These are phyloP conservation scores for Mallateleia sp. DNA, from an alignment of 2,888 invertebrate genomes.

Conservation along the genomic window DNA sequence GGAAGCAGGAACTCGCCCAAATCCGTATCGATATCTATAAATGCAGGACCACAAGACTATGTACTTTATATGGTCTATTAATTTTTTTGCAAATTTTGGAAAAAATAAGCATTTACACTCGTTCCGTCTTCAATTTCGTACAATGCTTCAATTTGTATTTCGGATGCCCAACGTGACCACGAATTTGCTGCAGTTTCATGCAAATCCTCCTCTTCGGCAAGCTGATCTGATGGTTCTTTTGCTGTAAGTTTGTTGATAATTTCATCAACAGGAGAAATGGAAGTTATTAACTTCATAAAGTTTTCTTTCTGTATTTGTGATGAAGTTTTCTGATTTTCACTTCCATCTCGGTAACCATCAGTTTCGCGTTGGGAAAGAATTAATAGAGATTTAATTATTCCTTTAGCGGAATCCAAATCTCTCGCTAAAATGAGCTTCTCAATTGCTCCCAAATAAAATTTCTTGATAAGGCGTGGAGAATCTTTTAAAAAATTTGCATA, in stretches of 20 bases:
- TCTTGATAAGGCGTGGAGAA: slow-evolving; percentile 8
- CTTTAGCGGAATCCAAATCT: not conserved
- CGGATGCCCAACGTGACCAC: slow-evolving; percentile 1
- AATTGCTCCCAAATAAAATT: slow-evolving; percentile 40
- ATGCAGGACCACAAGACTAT: slow-evolving; percentile 45
- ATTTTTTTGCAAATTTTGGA: slow-evolving; percentile 16
- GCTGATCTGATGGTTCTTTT: no score
- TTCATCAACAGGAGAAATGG: no score
- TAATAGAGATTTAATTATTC: not conserved
- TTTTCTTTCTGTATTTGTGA: not conserved
- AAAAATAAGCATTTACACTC: no score
- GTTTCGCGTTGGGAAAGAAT: slow-evolving; percentile 22
- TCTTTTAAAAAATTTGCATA: not conserved
- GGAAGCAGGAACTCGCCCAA: slow-evolving; percentile 50
- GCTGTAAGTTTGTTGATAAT: no score
- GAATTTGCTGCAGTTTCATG: not conserved
- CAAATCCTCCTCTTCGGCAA: no score
- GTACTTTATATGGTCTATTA: slow-evolving; percentile 14
- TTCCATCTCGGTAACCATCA: not conserved
- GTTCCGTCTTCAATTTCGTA: no score
- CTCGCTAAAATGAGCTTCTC: slow-evolving; percentile 44
- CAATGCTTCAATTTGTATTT: no score
- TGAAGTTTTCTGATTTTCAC: not conserved
- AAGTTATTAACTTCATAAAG: not conserved
- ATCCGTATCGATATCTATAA: slow-evolving; percentile 24